Percentiles rank a stretch among this genome's conserved stretches.
phyloP scores from a whole-genome alignment of 1,140 invertebrate genomes.

The Bombus waltoni region DNA sequence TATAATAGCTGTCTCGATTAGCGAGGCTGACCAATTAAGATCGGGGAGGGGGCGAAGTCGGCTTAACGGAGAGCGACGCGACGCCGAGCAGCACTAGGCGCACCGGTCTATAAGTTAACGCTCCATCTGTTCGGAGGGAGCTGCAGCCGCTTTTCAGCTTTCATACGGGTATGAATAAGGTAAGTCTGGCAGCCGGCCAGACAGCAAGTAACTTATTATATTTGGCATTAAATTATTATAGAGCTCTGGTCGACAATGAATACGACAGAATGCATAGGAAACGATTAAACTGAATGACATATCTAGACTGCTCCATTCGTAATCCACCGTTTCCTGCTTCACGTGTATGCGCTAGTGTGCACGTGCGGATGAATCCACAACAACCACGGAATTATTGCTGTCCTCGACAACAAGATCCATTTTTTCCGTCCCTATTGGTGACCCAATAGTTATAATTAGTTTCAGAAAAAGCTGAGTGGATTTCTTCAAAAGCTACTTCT shows the following conservation, averaged over 20 bases:
- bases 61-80: neutral
- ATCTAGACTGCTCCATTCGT: slow-evolving; percentile 61
- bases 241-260: slow-evolving; percentile 78
- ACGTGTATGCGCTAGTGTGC: neutral
- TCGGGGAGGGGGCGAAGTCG: slow-evolving; percentile 64
- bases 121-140: slow-evolving; percentile 72
- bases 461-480: too few relatives aligned
- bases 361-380: neutral
- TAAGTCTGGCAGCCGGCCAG: slow-evolving; percentile 78
- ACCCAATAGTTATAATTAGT: too few relatives aligned
- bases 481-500: too few relatives aligned
- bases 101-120: slow-evolving; percentile 79
- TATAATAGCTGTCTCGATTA: slow-evolving; percentile 75
- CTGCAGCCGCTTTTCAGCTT: slow-evolving; percentile 75
- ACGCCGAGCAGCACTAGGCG: slow-evolving; percentile 57
- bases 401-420: too few relatives aligned
- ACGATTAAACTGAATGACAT: slow-evolving; percentile 81
- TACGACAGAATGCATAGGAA: slow-evolving; percentile 81
- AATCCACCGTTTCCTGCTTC: slow-evolving; percentile 28
- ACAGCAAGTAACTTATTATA: slow-evolving; percentile 83
- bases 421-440: too few relatives aligned
- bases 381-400: neutral
- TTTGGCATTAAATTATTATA: slow-evolving; percentile 83
- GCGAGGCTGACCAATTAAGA: slow-evolving; percentile 73
- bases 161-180: slow-evolving; percentile 80